A percentile compares a stretch with the other conserved stretches of the same genome.
phyloP scores from a whole-genome alignment of 2,797 vertebrate genomes.

The Spinus pinus region DNA sequence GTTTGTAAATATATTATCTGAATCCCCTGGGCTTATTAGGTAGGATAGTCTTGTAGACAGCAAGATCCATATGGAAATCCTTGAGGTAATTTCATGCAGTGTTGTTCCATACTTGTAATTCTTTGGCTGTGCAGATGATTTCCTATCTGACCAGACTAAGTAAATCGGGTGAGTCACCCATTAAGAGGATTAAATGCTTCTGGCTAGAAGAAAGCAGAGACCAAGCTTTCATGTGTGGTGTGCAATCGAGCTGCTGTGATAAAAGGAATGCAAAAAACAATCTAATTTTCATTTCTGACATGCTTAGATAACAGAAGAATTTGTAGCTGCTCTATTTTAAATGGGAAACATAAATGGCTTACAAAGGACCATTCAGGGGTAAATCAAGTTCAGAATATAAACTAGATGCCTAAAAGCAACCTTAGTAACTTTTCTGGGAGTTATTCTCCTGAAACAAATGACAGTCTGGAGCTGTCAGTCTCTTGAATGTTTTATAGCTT shows the following conservation, averaged over 20 bases:
- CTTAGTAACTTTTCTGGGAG: not conserved
- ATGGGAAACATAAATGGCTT: not conserved
- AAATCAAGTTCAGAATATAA: conserved; percentile 20
- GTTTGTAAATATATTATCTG: conserved; percentile 34
- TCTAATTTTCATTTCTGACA: conserved; percentile 42
- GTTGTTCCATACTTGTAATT: conserved; percentile 37
- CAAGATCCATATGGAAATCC: conserved; percentile 31
- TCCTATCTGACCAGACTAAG: conserved; percentile 33
- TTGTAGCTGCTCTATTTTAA: conserved; percentile 2
- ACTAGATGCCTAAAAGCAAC: not conserved
- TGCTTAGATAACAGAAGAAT: conserved; percentile 35
- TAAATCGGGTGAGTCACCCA: not conserved
- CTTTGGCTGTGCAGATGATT: conserved; percentile 26
- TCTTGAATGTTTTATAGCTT: not conserved
- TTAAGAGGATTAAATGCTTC: conserved; percentile 53
- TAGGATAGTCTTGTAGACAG: not conserved
- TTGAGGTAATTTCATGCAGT: conserved; percentile 47
- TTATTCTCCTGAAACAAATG: not conserved
- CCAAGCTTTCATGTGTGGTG: conserved; percentile 1
- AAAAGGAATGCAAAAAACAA: conserved; percentile 1
- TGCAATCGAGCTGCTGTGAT: not conserved
- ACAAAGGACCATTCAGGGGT: not conserved
- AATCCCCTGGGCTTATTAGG: conserved; percentile 23
- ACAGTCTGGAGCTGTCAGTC: not conserved
- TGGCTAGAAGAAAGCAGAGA: conserved; percentile 22